Evolutionary conservation across 2,797 vertebrate genomes (phyloP).

Genomic region (Graptemys geographica): DNA sequence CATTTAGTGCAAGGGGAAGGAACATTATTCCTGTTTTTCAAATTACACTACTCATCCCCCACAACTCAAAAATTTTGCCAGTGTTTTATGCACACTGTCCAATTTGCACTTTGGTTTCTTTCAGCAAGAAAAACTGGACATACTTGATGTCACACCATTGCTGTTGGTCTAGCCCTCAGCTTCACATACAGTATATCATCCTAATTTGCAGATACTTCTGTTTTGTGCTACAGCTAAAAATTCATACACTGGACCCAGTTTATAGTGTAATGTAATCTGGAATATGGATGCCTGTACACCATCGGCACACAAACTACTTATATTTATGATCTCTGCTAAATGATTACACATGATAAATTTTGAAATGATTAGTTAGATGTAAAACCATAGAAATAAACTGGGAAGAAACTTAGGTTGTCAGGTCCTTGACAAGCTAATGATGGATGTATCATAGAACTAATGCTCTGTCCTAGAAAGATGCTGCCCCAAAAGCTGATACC

Average conservation of each 20-base stretch:
- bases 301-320: conserved; percentile 1
- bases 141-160: neutral
- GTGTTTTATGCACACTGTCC: neutral
- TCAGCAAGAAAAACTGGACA: neutral
- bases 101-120: neutral
- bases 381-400: neutral
- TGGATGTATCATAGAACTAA: conserved; percentile 5
- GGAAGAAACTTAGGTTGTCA: neutral
- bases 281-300: neutral
- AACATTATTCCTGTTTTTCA: neutral
- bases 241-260: neutral
- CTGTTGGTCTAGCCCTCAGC: conserved; percentile 10
- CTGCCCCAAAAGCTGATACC: neutral
- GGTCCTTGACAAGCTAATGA: conserved; percentile 22
- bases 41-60: neutral
- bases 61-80: neutral
- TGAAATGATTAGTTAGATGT: neutral
- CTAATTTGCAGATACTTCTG: neutral
- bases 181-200: neutral
- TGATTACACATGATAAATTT: neutral
- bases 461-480: neutral
- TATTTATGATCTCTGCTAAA: neutral
- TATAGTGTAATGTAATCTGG: neutral
- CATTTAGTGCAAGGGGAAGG: neutral
- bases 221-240: conserved; percentile 41